phyloP scores from a whole-genome alignment of 1,140 invertebrate species.

The Tetragnatha versicolor region DNA sequence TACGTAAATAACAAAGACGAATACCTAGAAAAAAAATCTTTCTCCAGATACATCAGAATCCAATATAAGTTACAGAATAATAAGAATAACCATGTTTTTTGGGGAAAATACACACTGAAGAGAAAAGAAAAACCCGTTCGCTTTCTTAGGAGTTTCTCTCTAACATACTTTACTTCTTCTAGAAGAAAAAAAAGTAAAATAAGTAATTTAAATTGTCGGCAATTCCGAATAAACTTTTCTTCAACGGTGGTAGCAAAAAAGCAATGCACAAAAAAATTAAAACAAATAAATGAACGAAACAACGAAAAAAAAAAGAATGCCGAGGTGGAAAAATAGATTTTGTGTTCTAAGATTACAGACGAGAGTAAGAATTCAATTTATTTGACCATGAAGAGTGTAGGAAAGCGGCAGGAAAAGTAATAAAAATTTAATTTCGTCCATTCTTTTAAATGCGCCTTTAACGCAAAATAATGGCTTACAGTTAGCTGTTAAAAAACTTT shows the following conservation, averaged over 20 bases:
- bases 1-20: no score
- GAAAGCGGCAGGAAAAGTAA: background rate
- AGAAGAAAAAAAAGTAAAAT: constrained; percentile 14
- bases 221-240: constrained; percentile 35
- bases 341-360: constrained; percentile 41
- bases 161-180: background rate
- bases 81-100: no score
- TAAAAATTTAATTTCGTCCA: constrained; percentile 44
- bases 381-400: constrained; percentile 10
- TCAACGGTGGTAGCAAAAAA: no score
- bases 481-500: background rate
- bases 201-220: constrained; percentile 48
- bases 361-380: constrained; percentile 42
- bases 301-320: background rate
- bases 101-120: no score
- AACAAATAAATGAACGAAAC: background rate
- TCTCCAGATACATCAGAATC: no score
- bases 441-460: constrained; percentile 38
- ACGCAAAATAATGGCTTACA: constrained; percentile 5
- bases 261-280: no score
- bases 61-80: no score
- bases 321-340: constrained; percentile 37
- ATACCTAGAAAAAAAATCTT: no score
- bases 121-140: no score
- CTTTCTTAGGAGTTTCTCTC: background rate